phyloP scores from a whole-genome alignment of 2,888 invertebrate species.

The Agrochola lychnidis region DNA sequence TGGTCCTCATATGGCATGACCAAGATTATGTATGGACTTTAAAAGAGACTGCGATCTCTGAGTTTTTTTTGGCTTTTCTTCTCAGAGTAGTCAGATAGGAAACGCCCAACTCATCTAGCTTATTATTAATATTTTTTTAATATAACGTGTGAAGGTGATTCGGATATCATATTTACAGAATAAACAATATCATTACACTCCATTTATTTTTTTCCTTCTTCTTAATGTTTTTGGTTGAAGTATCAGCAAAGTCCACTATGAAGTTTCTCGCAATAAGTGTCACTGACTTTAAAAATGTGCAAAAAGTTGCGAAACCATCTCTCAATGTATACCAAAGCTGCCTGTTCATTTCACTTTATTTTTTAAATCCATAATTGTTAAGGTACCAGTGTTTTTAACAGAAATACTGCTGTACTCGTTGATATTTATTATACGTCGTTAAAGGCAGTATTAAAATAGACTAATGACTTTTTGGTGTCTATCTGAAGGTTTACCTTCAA shows the following conservation, averaged over 20 bases:
- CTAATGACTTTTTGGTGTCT: constrained; percentile 50
- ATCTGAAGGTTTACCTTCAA: constrained; percentile 72
- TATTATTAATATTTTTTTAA: too few species aligned
- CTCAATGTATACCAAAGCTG: constrained; percentile 16
- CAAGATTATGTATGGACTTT: too few species aligned
- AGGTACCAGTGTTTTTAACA: neutral
- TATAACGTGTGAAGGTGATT: too few species aligned
- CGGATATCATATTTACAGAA: too few species aligned
- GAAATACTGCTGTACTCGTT: constrained; percentile 3
- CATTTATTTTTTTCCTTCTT: too few species aligned
- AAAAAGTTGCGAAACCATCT: constrained; percentile 40
- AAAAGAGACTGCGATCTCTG: too few species aligned
- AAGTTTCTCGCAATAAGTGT: constrained; percentile 25
- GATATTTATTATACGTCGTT: constrained; percentile 1
- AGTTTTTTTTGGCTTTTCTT: too few species aligned
- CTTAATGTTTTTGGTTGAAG: neutral
- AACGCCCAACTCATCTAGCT: too few species aligned
- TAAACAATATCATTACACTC: too few species aligned
- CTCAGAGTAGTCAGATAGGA: too few species aligned
- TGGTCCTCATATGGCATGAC: too few species aligned
- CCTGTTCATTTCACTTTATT: constrained; percentile 23
- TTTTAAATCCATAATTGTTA: constrained; percentile 1
- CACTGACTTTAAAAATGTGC: constrained; percentile 24
- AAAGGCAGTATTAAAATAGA: constrained; percentile 33
- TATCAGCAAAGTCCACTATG: neutral